Percentiles rank a stretch among this genome's conserved stretches.
phyloP scores from a whole-genome alignment of 2,113 vertebrate species.

The Pedionomus torquatus region DNA sequence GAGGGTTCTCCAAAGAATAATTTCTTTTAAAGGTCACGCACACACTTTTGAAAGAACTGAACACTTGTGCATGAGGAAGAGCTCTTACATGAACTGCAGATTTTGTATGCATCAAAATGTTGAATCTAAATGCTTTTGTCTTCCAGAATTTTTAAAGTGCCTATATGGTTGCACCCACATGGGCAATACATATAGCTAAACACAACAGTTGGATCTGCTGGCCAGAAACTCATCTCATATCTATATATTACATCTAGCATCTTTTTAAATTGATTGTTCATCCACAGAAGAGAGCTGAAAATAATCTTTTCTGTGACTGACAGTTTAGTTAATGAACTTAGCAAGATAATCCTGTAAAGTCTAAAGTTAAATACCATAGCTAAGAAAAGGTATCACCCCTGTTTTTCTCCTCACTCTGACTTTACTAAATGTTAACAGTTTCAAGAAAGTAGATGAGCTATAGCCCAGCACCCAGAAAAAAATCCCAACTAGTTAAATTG shows the following conservation, averaged over 20 bases:
- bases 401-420: background rate
- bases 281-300: background rate
- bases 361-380: slow-evolving; percentile 17
- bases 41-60: background rate
- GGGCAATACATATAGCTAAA: background rate
- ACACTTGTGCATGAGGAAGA: background rate
- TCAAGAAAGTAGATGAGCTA: background rate
- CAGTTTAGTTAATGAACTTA: slow-evolving; percentile 12
- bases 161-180: background rate
- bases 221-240: background rate
- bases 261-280: background rate
- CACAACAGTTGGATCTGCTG: rapidly evolving
- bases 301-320: background rate
- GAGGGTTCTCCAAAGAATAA: background rate
- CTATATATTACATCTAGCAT: background rate
- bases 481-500: background rate
- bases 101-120: background rate
- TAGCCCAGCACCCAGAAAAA: background rate
- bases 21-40: background rate
- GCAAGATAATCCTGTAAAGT: background rate
- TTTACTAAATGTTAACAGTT: background rate
- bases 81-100: background rate
- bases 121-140: background rate
- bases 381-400: background rate
- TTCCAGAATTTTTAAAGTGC: background rate